Conservation (phyloP, 2,797 vertebrate genomes). For the Perodicticus potto region DNA sequence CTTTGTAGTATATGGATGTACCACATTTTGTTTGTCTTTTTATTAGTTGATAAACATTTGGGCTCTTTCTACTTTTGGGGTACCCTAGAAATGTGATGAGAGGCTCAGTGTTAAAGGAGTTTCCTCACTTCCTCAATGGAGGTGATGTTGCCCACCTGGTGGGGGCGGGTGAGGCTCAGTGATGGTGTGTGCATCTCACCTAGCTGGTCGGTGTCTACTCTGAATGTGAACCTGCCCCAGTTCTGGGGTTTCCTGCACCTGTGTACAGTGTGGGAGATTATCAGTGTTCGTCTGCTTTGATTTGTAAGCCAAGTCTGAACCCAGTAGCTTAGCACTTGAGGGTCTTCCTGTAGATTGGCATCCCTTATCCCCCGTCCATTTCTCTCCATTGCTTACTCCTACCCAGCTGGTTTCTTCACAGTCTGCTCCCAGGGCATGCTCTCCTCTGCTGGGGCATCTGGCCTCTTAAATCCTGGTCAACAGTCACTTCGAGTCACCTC, state of each 20-base stretch:
- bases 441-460: not conserved
- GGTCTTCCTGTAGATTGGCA: rapidly evolving
- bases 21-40: not conserved
- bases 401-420: not conserved
- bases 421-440: no score
- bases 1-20: not conserved
- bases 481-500: not conserved
- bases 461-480: not conserved
- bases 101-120: not conserved
- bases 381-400: not conserved
- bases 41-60: not conserved
- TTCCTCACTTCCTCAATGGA: not conserved
- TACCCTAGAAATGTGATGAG: not conserved
- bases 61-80: not conserved
- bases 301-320: not conserved
- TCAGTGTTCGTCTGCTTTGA: not conserved
- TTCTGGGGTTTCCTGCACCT: not conserved
- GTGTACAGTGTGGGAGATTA: not conserved
- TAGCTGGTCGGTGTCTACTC: not conserved
- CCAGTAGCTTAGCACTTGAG: not conserved
- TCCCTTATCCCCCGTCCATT: rapidly evolving
- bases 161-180: not conserved
- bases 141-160: not conserved
- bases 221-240: not conserved
- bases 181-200: not conserved